A percentile compares a stretch with the other conserved stretches of the same genome.
phyloP scores from a whole-genome alignment of 2,797 vertebrate species.

The Labeo calbasu region DNA sequence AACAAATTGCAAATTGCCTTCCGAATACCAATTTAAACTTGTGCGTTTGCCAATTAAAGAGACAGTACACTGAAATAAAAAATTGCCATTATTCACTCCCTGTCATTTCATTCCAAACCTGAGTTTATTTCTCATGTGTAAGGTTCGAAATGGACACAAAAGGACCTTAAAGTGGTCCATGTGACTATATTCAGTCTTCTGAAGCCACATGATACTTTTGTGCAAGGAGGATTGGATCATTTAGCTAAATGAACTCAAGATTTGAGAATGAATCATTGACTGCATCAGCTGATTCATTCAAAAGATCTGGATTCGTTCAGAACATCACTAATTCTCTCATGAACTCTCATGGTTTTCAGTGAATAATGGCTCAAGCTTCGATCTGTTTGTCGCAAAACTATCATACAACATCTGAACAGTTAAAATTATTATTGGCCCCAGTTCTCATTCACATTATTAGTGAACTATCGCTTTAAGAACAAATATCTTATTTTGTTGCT shows the following conservation, averaged over 20 bases:
- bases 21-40: neutral
- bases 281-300: neutral
- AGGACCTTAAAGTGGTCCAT: too few relatives aligned
- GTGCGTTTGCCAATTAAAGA: neutral
- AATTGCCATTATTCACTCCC: neutral
- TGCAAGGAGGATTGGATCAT: neutral
- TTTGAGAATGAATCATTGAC: neutral
- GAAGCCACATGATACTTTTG: neutral
- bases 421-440: too few relatives aligned
- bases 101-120: neutral
- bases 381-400: neutral
- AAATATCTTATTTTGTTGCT: too few relatives aligned
- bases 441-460: too few relatives aligned
- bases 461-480: too few relatives aligned
- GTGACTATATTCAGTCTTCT: neutral
- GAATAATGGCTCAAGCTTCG: neutral
- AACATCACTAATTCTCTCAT: too few relatives aligned
- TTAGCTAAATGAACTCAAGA: neutral
- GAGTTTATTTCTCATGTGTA: neutral
- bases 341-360: neutral
- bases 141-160: neutral
- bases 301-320: neutral
- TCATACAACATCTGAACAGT: neutral
- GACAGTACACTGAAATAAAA: neutral
- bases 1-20: neutral